Base-by-base conservation (phyloP, 2,797 vertebrate genomes). In the Salarias fasciatus region DNA sequence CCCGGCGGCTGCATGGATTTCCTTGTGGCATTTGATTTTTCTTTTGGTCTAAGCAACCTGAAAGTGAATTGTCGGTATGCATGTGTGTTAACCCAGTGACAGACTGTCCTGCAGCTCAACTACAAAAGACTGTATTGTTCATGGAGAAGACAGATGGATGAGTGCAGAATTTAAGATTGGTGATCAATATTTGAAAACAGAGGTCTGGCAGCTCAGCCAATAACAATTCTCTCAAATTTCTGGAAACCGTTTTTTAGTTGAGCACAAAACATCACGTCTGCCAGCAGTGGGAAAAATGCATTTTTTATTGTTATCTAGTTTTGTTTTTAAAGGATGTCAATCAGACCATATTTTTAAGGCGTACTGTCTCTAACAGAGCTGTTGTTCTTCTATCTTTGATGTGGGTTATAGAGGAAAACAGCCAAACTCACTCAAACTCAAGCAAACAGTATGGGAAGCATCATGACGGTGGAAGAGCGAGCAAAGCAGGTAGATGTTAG, bases 11-110 rank as follows among this genome's bases (percentile, higher is more conserved):
- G 5, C 33, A 6, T 6, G 33, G 33, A 35, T n/a, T 40, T 40
- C 12, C 12, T 40, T n/a, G 13, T 5, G 38, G 38, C 5, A n/a
- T 11, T 40, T 3, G 18, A 18, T 24, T 24, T 24, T 24, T 18
- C 3, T 24, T 24, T 24, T 24, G 18, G 18, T 18, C 24, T 18
- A 24, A 24, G 18, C 24, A 24, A 24, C 24, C 24, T 24, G 18
- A 24, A 24, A 47, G 6, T 38, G 56, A 64, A 50, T 1, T 61
- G 51, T 64, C 51, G 49, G 28, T 24, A 14, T 52, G 6, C 5
- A 14, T 29, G 5, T 57, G 33, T 31, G 29, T 50, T 43, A 5
- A 3, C n/a, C 11, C 28, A 50, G 28, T 31, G 0, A 48, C 13
- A 18, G 11, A 47, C 46, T 43, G 59, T 11, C 7, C 6, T 38